These are phyloP conservation scores for Ahaetulla prasina DNA, from an alignment of 2,113 vertebrate species.

Conservation along the genomic window DNA sequence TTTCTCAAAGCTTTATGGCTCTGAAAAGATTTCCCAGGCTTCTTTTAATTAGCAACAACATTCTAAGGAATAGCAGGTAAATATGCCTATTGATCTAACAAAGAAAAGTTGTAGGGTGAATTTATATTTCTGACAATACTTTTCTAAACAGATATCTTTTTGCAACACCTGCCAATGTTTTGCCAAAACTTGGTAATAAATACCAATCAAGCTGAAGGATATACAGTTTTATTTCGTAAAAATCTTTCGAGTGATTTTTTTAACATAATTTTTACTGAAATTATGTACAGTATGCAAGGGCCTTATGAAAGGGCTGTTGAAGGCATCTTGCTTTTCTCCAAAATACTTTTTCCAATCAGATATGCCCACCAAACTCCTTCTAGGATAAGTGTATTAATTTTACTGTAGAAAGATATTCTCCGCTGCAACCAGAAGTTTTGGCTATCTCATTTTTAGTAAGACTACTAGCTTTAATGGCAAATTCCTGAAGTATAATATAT, in stretches of 20 bases:
- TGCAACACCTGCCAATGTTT: background rate
- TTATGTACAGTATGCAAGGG: background rate
- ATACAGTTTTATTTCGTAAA: background rate
- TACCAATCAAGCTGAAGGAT: background rate
- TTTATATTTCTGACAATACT: background rate
- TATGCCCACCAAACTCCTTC: background rate
- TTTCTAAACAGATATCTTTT: background rate
- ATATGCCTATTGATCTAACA: background rate
- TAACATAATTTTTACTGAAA: background rate
- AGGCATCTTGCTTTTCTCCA: background rate
- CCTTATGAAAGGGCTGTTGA: background rate
- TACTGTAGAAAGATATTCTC: background rate
- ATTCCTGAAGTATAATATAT: background rate
- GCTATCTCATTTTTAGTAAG: background rate
- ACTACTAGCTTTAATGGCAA: background rate
- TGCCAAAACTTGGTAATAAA: background rate
- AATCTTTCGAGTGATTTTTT: background rate
- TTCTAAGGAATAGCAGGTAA: background rate
- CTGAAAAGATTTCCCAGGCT: background rate
- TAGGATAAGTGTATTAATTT: background rate
- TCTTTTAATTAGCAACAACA: background rate
- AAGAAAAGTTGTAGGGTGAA: background rate
- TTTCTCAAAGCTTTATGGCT: background rate
- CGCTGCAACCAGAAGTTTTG: background rate
- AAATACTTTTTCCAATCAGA: background rate